Conservation (phyloP, 1,140 invertebrate genomes). For the Chionoecetes opilio region DNA sequence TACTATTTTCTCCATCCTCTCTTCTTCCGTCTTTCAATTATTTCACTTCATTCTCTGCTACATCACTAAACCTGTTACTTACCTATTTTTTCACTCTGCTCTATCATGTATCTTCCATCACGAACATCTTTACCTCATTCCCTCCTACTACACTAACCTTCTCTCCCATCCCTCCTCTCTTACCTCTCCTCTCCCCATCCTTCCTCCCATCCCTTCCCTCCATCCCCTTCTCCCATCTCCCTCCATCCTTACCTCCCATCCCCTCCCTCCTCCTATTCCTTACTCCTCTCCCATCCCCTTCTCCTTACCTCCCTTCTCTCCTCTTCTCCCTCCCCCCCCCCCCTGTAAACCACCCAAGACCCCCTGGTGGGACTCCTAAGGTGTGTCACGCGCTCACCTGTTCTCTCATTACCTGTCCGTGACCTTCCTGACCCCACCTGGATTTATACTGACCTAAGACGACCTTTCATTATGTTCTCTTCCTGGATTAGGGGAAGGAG, state of each 20-base stretch:
- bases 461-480: not conserved
- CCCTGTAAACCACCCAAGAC: not conserved
- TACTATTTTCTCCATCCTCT: not conserved
- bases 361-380: not conserved
- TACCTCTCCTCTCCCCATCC: not conserved
- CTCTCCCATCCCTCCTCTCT: not conserved
- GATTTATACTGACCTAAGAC: not conserved
- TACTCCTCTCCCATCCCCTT: not conserved
- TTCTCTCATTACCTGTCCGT: conserved; percentile 27
- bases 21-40: not conserved
- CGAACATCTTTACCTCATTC: too few species aligned
- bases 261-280: not conserved
- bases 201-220: not conserved
- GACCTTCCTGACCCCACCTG: not conserved
- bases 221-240: not conserved
- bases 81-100: too few species aligned
- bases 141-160: too few species aligned
- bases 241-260: not conserved
- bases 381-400: conserved; percentile 22
- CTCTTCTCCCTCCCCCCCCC: not conserved
- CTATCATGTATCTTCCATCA: too few species aligned
- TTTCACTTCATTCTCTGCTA: too few species aligned
- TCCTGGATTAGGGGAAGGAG: not conserved
- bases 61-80: too few species aligned
- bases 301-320: not conserved